Percentiles rank a stretch among this genome's conserved stretches.
These are phyloP conservation scores for Chrysodeixis includens DNA, from an alignment of 2,888 invertebrate species.

Conservation along the genomic window DNA sequence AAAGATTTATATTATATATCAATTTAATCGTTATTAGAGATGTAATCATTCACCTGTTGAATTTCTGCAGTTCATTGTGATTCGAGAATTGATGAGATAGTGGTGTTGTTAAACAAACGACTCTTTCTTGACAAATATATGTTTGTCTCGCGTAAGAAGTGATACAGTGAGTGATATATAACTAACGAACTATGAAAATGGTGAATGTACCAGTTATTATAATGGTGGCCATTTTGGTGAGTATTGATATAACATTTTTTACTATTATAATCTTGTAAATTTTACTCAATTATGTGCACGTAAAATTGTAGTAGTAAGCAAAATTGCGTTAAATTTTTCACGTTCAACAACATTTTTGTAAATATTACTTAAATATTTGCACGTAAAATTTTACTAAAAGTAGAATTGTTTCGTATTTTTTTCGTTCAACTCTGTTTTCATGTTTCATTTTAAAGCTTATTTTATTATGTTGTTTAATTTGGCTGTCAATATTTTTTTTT, in stretches of 20 bases:
- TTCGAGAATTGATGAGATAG: slow-evolving; percentile 56
- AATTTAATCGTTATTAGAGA: slow-evolving; percentile 56
- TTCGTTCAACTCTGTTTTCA: too few relatives aligned
- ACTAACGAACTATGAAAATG: slow-evolving; percentile 70
- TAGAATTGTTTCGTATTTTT: too few relatives aligned
- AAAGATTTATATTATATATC: slow-evolving; percentile 53
- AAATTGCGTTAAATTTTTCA: too few relatives aligned
- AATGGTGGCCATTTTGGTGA: slow-evolving; percentile 71
- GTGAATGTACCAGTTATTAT: slow-evolving; percentile 60
- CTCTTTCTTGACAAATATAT: slow-evolving; percentile 78
- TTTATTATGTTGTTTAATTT: too few relatives aligned
- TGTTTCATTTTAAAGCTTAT: too few relatives aligned
- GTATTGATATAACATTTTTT: too few relatives aligned
- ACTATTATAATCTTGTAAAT: not conserved
- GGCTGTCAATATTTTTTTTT: too few relatives aligned
- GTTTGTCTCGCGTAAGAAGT: slow-evolving; percentile 80
- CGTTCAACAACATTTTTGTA: too few relatives aligned
- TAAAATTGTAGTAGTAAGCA: too few relatives aligned
- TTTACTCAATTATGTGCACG: not conserved
- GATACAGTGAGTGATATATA: slow-evolving; percentile 52
- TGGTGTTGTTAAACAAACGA: slow-evolving; percentile 60
- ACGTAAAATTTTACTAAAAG: too few relatives aligned
- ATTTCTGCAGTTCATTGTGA: slow-evolving; percentile 55
- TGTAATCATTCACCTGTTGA: slow-evolving; percentile 64
- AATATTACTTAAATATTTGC: too few relatives aligned